Evolutionary conservation across 2,797 vertebrate species (phyloP), one percentile per base, ranked within the genome.

Genomic region (Manis javanica): DNA sequence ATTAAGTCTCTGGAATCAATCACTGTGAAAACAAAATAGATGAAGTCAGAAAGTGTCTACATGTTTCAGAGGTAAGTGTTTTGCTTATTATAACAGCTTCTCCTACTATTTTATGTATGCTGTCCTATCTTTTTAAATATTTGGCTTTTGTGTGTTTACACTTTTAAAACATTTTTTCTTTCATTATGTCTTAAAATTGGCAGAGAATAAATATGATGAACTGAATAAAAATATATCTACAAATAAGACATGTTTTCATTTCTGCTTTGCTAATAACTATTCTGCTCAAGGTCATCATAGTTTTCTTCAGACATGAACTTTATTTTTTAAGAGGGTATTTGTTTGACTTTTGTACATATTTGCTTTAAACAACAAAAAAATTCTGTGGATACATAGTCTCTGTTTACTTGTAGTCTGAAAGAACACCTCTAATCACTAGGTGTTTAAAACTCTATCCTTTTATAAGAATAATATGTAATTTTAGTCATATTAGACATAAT

Each of bases 331-430:
- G 78, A 82, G 79, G 37, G 24, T 75, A 42, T 77, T 86, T 89
- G 23, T 81, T 90, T 94, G 53, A 59, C 34, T 63, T 95, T 59
- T 91, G 66, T 86, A 96, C 82, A 78, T 87, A 93, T 93, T 95
- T 96, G 74, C 69, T 95, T 93, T 92, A 72, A 71, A 88, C 63
- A 87, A 87, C 34, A 95, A 92, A 71, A 63, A 63, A 81, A 49
- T 21, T 59, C 31, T 63, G 75, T 84, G 92, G 77, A 34, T 92
- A 74, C 9, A 1, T 71, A 90, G 81, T 53, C 91, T 87, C 64
- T 87, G 53, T 87, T 95, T 96, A 74, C 72, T 55, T 69, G 12
- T 14, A 68, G 85, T 88, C 75, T 79, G 37, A 90, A 53, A 91
- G 49, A 91, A 79, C 19, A 7, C 57, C 26, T 94, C 53, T 83